Conservation (phyloP, 2,888 invertebrate genomes). For the Mesodorylaimus sp. region DNA sequence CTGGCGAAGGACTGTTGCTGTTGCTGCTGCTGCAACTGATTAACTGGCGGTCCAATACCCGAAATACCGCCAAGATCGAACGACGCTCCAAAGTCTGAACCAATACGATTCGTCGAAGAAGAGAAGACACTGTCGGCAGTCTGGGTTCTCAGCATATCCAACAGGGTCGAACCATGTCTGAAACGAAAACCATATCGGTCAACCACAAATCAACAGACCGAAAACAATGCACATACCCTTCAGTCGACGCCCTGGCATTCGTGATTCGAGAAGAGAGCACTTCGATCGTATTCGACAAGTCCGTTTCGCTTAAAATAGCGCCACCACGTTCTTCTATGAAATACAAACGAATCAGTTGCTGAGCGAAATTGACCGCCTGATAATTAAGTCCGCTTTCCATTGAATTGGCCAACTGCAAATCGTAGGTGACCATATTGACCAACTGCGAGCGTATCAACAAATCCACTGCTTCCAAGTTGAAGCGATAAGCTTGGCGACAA, state of each 20-base stretch:
- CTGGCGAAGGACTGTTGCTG: no score
- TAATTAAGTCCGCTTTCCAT: conserved; percentile 67
- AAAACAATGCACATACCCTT: conserved; percentile 7
- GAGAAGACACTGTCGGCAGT: neutral
- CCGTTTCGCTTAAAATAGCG: conserved; percentile 56
- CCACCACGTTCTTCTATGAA: conserved; percentile 59
- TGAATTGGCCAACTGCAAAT: conserved; percentile 53
- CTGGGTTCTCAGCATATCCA: neutral
- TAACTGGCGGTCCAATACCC: no score
- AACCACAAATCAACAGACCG: neutral
- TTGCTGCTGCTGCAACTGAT: no score
- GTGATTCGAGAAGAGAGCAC: conserved; percentile 41
- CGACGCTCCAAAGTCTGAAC: neutral
- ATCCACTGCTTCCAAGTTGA: conserved; percentile 56
- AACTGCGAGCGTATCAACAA: conserved; percentile 62
- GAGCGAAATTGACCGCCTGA: conserved; percentile 65
- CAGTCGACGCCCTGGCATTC: conserved; percentile 4
- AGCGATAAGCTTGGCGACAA: conserved; percentile 53
- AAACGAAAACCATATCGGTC: neutral
- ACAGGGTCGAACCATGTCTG: neutral
- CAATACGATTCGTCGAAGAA: neutral
- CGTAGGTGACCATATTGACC: conserved; percentile 59
- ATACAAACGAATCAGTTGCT: conserved; percentile 67
- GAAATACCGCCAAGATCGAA: no score
- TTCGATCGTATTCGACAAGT: conserved; percentile 69